Conservation (phyloP, 2,888 invertebrate species). For the Conops quadrifasciatus region DNA sequence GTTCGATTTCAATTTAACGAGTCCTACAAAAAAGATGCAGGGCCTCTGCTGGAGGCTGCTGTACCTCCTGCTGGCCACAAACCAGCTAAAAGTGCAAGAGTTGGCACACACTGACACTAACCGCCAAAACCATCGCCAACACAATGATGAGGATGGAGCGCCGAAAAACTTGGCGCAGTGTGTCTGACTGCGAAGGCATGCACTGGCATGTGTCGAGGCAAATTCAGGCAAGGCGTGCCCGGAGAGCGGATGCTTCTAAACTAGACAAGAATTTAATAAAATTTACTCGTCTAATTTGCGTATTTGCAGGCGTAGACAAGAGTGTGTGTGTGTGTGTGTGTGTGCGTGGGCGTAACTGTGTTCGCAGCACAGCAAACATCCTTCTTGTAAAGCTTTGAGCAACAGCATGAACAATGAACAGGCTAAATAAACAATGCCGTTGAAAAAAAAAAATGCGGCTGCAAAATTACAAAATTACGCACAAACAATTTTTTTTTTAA, state of each 20-base stretch:
- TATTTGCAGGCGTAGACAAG: neutral
- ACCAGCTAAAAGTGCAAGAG: too few species aligned
- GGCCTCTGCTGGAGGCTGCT: too few species aligned
- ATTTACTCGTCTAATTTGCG: conserved; percentile 17
- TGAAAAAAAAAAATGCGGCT: neutral
- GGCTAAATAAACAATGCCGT: neutral
- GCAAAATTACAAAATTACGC: neutral
- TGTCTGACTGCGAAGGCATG: too few species aligned
- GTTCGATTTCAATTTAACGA: too few species aligned
- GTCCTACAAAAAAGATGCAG: too few species aligned
- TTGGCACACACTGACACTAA: too few species aligned
- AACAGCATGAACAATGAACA: neutral
- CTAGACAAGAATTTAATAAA: conserved; percentile 5
- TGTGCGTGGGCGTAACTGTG: neutral
- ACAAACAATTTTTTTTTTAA: too few species aligned
- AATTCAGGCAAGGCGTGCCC: neutral
- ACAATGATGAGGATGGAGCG: too few species aligned
- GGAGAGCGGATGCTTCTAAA: neutral
- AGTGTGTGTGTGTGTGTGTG: neutral
- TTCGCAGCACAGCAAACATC: neutral
- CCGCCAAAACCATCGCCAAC: too few species aligned
- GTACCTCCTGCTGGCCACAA: too few species aligned
- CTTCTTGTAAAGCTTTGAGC: neutral
- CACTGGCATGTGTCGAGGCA: neutral
- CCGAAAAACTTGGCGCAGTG: too few species aligned